Evolutionary conservation across 2,113 vertebrate species (phyloP), one percentile per base, ranked within the genome.

Genomic region (Channa maculata): DNA sequence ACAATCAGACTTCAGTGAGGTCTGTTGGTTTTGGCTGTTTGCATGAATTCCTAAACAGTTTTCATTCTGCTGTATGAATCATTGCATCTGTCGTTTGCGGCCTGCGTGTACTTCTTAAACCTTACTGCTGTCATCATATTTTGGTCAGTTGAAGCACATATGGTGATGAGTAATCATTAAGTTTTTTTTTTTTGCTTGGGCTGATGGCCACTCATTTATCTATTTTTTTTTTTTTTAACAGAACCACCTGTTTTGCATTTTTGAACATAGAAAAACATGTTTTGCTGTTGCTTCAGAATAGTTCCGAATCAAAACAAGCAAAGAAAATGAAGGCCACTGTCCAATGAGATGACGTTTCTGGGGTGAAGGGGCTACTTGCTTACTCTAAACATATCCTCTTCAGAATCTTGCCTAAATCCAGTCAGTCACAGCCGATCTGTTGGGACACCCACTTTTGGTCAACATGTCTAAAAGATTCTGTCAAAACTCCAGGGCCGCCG

Each of bases 151-250:
- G 13, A 59, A 15, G 55, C 81, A 48, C 83, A 89, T 85, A 76
- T 76, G 84, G 84, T 41, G 46, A 60, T 87, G 78, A 89, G 39
- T 85, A 77, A 85, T 75, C 57, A 51, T 52, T 41, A 43, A 57
- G 24, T 24, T 24, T 24, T 24, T 24, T 24, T 24, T 24, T 15
- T 75, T 64, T 78, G 52, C 44, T 52, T 43, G 5, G 15, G 49
- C 63, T 55, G 34, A 37, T 43, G 12, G 64, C 45, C 8, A 9
- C 44, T 72, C 33, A 53, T 67, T 3, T n/a, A 37, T 34, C 33
- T 36, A 5, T 4, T 5, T 24, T 45, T 15, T 48, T 41, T 7
- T 41, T 41, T 41, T 5, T 5, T 46, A 46, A 60, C 6, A 38
- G 13, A 60, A 43, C 15, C 59, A 39, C 24, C 41, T 54, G n/a